Percentiles rank a stretch among this genome's conserved stretches.
These are phyloP conservation scores for Heliconius erato DNA, from an alignment of 2,888 invertebrate species.

Conservation along the genomic window DNA sequence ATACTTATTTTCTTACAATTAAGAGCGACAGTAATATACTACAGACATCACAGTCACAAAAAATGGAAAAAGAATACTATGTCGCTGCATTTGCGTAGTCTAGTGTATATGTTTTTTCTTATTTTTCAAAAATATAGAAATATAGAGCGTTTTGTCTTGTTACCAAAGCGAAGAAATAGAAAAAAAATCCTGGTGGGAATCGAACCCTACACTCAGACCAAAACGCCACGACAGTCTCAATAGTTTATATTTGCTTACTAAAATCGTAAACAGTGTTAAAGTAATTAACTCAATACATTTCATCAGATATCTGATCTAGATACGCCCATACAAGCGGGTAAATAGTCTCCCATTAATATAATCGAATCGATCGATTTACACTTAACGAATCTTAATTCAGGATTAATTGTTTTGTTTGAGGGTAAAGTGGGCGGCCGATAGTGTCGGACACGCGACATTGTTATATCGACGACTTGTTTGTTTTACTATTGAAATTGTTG, in stretches of 20 bases:
- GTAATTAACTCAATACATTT: constrained; percentile 15
- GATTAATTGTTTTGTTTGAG: constrained; percentile 58
- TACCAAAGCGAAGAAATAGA: no score
- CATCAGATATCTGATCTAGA: not conserved
- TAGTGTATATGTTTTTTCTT: no score
- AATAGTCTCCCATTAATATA: constrained; percentile 35
- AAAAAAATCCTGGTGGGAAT: no score
- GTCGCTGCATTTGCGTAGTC: no score
- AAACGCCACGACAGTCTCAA: no score
- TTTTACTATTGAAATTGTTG: constrained; percentile 5
- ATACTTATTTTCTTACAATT: no score
- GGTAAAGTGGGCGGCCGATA: constrained; percentile 54
- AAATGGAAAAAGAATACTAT: no score
- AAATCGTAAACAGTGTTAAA: constrained; percentile 6
- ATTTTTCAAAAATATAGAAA: no score
- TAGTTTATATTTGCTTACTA: not conserved
- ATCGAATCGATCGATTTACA: constrained; percentile 43
- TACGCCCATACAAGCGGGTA: constrained; percentile 27
- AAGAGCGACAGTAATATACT: no score
- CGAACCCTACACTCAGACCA: not conserved
- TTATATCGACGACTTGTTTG: constrained; percentile 31
- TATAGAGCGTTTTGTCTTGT: not conserved
- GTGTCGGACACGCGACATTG: constrained; percentile 49
- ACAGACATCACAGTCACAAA: no score
- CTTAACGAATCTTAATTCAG: constrained; percentile 57